Evolutionary conservation across 2,797 vertebrate genomes (phyloP), one percentile per base, ranked within the genome.

Genomic region (Hybognathus amarus): DNA sequence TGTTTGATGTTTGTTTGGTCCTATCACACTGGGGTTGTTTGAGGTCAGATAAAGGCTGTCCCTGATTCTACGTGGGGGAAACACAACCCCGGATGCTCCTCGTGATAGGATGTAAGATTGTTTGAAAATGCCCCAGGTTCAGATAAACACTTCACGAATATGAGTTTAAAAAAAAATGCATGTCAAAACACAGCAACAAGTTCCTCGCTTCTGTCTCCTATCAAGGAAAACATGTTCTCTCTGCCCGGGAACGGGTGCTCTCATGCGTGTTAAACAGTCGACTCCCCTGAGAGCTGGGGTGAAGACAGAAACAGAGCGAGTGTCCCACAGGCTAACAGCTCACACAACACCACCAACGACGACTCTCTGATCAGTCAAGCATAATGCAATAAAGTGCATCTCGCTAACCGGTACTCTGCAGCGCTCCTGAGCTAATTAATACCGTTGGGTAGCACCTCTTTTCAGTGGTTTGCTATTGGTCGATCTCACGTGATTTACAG

Each of bases 111-210:
- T 42, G 85, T 80, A 87, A 68, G 84, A 91, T 86, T 89, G 88
- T 92, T 91, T 93, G 86, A 92, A 91, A 92, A 87, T 89, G 87
- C 87, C 90, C 89, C 88, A n/a, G 90, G 85, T 92, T 93, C 89
- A 90, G 85, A 87, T 79, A 88, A 90, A 88, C 85, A 82, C 59
- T 42, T 77, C 45, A 17, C 13, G 54, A 80, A 76, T 84, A 80
- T 88, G 85, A 78, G 27, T 69, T 13, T 4, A 9, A 52, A 45
- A 42, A 59, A 80, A 74, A 86, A 85, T 85, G 87, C 89, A 85
- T 92, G 92, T 91, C 88, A 89, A 67, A 88, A 87, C 85, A 91
- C 88, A 85, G 85, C 74, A 68, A 87, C 86, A 86, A 47, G 30
- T 83, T 86, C 76, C 87, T 75, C 80, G 80, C 75, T 84, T 59